Evolutionary conservation across 2,113 vertebrate species (phyloP).

Genomic region (Sapayoa aenigma): DNA sequence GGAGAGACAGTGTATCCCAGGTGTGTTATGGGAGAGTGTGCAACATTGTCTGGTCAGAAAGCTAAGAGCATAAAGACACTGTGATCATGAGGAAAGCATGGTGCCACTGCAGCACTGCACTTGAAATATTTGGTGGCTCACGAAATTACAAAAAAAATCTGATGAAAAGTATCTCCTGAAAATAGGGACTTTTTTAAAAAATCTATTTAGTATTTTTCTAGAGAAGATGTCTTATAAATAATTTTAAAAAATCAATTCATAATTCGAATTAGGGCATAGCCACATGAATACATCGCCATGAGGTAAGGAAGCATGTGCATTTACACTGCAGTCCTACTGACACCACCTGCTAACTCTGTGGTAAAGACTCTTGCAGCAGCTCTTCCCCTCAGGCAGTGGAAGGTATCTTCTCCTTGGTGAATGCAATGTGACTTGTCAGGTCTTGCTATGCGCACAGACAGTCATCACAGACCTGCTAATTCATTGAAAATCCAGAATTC

Average conservation of each 20-base stretch:
- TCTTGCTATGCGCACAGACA: not conserved
- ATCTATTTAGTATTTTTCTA: not conserved
- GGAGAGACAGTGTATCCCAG: not conserved
- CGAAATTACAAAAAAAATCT: not conserved
- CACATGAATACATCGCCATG: not conserved
- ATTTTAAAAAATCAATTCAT: not conserved
- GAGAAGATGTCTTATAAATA: not conserved
- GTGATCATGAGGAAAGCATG: fast-evolving
- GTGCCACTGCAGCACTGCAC: not conserved
- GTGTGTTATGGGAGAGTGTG: not conserved
- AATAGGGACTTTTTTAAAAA: not conserved
- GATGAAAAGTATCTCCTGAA: not conserved
- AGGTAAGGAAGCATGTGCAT: not conserved
- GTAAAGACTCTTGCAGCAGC: not conserved
- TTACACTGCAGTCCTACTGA: not conserved
- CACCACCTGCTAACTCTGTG: not conserved
- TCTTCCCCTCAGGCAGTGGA: not conserved
- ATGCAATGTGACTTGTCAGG: not conserved
- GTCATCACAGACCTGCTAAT: not conserved
- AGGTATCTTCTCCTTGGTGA: not conserved
- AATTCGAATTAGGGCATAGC: not conserved
- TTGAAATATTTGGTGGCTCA: not conserved
- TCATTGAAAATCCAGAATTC: not conserved
- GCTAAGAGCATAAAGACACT: not conserved
- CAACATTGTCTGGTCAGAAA: not conserved